Conservation (phyloP, 1,140 invertebrate genomes). For the Nixonia krombeini region DNA sequence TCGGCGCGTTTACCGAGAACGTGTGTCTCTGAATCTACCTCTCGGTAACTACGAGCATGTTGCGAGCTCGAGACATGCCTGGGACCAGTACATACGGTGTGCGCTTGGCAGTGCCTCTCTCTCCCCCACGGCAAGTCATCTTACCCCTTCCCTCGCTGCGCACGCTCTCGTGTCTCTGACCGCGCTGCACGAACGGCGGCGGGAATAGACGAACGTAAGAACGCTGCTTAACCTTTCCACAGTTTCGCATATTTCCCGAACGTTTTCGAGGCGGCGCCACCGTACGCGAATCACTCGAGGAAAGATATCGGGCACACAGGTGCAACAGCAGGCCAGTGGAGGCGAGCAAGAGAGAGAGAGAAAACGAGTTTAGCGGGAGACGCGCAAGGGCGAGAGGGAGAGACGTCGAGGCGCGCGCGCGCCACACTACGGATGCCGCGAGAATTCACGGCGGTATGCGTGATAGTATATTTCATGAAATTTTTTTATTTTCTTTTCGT, state of each 20-base stretch:
- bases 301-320: too few relatives aligned
- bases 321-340: too few relatives aligned
- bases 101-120: constrained; percentile 45
- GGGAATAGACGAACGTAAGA: constrained; percentile 49
- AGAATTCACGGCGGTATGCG: too few relatives aligned
- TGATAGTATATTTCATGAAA: too few relatives aligned
- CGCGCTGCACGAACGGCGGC: constrained; percentile 59
- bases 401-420: too few relatives aligned
- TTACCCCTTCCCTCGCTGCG: constrained; percentile 5
- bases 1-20: constrained; percentile 21
- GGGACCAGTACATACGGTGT: constrained; percentile 58
- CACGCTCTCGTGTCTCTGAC: constrained; percentile 61
- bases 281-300: too few relatives aligned
- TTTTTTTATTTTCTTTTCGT: too few relatives aligned
- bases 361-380: too few relatives aligned
- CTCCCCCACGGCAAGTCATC: constrained; percentile 13
- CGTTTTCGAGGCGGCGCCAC: constrained; percentile 45
- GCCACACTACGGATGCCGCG: too few relatives aligned
- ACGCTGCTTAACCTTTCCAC: constrained; percentile 49
- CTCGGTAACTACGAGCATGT: constrained; percentile 63
- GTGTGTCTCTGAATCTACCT: constrained; percentile 42
- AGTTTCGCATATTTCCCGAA: constrained; percentile 55
- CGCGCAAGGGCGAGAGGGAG: too few relatives aligned
- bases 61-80: constrained; percentile 66
- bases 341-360: too few relatives aligned